Base-by-base conservation (phyloP, 2,113 vertebrate species). In the Microtus pennsylvanicus region DNA sequence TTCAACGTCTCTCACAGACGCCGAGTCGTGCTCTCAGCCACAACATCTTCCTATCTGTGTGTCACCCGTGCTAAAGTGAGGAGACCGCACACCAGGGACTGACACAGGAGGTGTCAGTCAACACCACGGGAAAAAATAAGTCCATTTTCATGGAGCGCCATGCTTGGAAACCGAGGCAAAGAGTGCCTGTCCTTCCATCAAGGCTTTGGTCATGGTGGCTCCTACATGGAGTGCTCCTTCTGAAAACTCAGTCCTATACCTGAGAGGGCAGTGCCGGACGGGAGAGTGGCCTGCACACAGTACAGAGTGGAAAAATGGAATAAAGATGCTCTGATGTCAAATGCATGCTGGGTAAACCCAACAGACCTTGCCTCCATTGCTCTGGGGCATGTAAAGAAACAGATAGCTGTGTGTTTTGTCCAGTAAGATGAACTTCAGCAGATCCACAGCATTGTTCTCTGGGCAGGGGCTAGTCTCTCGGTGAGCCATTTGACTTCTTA, bases 1-100 rank as follows among this genome's bases (percentile, higher is more conserved):
- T 17, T 69, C 52, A 67, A 2, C 45, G 11, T 52, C 52, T 75
- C 52, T 3, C 1, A 22, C 28, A 47, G 77, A n/a, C 26, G 45
- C 3, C 0, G 0, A 19, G 30, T 1, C 1, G 0, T 0, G 42
- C 45, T 83, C 55, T 67, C 0, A 80, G 26, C 3, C 1, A 1
- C 52, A 0, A 24, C 2, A 17, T 30, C 33, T 16, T 33, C 8
- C 3, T 1, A 87, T 21, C 63, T 10, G 0, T 1, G 47, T 30
- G 22, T 14, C 28, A 3, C 1, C 30, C 24, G 0, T 1, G 4
- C 11, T 52, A 33, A 28, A 13, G 21, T 13, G 52, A 82, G 52
- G 16, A 0, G 13, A 42, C 38, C 5, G 0, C 0, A 11, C 1
- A 6, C n/a, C 0, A 3, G n/a, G 70, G 17, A 72, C 19, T 10